Evolutionary conservation across 2,797 vertebrate genomes (phyloP).

Genomic region (Microcaecilia unicolor): DNA sequence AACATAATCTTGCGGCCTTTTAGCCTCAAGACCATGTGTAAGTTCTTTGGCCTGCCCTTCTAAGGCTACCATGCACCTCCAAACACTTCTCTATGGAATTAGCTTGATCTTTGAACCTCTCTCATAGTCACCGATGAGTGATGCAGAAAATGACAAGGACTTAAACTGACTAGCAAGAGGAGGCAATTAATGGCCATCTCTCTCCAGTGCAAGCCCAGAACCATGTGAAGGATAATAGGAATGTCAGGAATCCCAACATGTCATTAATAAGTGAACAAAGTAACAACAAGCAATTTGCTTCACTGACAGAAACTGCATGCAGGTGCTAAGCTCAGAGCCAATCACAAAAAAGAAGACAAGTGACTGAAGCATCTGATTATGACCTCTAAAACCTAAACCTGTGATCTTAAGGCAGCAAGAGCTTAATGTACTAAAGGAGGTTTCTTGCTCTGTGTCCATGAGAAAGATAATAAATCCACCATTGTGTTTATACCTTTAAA

Average conservation of each 20-base stretch:
- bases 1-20: not conserved
- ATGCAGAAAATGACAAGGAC: conserved; percentile 37
- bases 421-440: too few species aligned
- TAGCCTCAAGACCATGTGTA: conserved; percentile 8
- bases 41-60: conserved; percentile 6
- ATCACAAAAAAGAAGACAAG: conserved; percentile 36
- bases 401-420: too few species aligned
- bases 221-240: conserved; percentile 30
- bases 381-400: conserved; percentile 17
- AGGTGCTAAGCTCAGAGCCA: conserved; percentile 46
- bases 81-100: conserved; percentile 38
- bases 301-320: conserved; percentile 37
- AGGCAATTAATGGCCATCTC: conserved; percentile 31
- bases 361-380: conserved; percentile 23
- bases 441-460: too few species aligned
- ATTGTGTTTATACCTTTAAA: too few species aligned
- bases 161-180: conserved; percentile 24
- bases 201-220: conserved; percentile 32
- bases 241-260: conserved; percentile 48
- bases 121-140: conserved; percentile 32
- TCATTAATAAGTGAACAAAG: conserved; percentile 49
- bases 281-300: conserved; percentile 23
- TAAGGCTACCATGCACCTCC: conserved; percentile 21
- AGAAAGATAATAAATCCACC: not conserved
- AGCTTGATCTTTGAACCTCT: conserved; percentile 50